Evolutionary conservation across 2,113 vertebrate species (phyloP).

Genomic region (Pseudolaguvia tuberculata): DNA sequence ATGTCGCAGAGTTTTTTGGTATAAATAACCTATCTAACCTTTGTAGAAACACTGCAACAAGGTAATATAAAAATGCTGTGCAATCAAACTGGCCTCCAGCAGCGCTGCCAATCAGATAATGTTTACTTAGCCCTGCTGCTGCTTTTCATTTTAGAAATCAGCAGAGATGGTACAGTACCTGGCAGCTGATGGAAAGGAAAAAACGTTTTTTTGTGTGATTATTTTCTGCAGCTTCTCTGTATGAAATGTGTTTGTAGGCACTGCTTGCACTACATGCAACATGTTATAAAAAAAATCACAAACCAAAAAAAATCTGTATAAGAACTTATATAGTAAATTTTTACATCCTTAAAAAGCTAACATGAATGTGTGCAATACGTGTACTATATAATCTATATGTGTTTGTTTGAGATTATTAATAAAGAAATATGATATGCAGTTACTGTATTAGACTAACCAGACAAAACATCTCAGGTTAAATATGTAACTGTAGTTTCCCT

Average conservation of each 20-base stretch:
- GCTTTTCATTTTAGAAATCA: slow-evolving; percentile 68
- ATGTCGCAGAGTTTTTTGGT: slow-evolving; percentile 3
- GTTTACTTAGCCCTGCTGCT: slow-evolving; percentile 60
- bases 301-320: not conserved
- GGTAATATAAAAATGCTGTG: slow-evolving; percentile 62
- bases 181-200: slow-evolving; percentile 55
- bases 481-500: no score
- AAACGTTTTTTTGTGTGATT: slow-evolving; percentile 68
- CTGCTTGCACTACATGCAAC: slow-evolving; percentile 22
- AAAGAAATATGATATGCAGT: slow-evolving; percentile 17
- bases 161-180: slow-evolving; percentile 59
- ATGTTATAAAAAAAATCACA: not conserved
- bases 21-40: slow-evolving; percentile 35
- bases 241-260: slow-evolving; percentile 30
- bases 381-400: slow-evolving; percentile 19
- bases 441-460: slow-evolving; percentile 25
- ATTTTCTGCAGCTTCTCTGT: slow-evolving; percentile 51
- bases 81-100: slow-evolving; percentile 70
- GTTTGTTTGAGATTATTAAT: not conserved
- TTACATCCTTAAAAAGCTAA: no score
- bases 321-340: no score
- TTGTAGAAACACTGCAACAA: slow-evolving; percentile 34
- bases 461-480: not conserved
- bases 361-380: no score
- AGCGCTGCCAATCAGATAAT: slow-evolving; percentile 73